Conservation (phyloP, 1,140 invertebrate species). For the Leptopilina boulardi region DNA sequence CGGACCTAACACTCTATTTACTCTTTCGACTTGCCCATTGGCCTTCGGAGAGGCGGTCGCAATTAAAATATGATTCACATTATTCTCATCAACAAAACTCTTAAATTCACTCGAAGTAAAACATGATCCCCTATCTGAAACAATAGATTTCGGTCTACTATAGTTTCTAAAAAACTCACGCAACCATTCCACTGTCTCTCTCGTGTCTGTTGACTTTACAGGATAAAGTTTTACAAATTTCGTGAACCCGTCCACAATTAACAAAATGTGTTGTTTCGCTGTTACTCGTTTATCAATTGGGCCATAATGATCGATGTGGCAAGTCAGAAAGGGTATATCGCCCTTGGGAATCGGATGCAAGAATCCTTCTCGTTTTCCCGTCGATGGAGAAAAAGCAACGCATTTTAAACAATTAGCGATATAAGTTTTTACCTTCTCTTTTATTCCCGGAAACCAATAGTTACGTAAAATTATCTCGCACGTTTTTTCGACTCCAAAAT, state of each 20-base stretch:
- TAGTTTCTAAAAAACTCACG: background rate
- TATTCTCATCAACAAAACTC: background rate
- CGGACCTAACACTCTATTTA: background rate
- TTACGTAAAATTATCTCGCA: background rate
- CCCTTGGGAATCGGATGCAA: background rate
- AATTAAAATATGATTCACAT: background rate
- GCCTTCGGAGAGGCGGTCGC: background rate
- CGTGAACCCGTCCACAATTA: background rate
- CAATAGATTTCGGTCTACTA: background rate
- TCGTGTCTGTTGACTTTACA: background rate
- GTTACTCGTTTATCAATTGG: background rate
- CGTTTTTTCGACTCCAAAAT: background rate
- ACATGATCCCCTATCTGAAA: background rate
- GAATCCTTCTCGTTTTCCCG: background rate
- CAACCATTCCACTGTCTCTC: background rate
- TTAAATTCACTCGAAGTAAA: background rate
- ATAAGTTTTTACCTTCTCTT: background rate
- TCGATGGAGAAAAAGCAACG: background rate
- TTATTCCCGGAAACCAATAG: background rate
- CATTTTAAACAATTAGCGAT: too few species aligned
- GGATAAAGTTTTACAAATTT: background rate
- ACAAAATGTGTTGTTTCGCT: background rate
- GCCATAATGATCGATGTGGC: background rate
- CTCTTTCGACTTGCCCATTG: background rate
- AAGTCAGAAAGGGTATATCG: background rate